Base-by-base conservation (phyloP, 2,113 vertebrate genomes). In the Proteles cristata region DNA sequence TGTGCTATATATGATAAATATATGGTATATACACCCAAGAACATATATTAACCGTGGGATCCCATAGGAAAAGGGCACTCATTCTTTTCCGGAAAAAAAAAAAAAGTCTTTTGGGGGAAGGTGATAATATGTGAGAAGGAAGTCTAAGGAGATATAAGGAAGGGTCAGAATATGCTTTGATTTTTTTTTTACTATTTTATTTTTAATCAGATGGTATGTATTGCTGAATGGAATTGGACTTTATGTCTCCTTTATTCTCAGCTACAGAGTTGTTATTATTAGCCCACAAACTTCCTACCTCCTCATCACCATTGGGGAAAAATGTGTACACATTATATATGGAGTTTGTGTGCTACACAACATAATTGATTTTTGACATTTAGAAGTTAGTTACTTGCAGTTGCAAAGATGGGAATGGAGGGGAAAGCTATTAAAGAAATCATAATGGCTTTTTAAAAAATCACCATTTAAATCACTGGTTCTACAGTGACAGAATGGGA, bases 351-450 rank as follows among this genome's bases (percentile, higher is more conserved):
- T 86, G 14, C 31, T 71, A 14, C 16, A 35, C 17, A 79, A 39
- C 26, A 90, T 61, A 66, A 82, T 76, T 96, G n/a, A 68, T 79
- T 61, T 95, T 90, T 90, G 23, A 96, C 9, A 63, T 73, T 97
- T 90, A 82, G 55, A 90, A 92, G 58, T 95, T 80, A 81, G 26
- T 79, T 88, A n/a, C 61, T 77, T 87, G 50, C 15, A 87, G 17
- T 73, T 86, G 71, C 55, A 83, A 66, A 92, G 74, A 73, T 86
- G 50, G 89, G n/a, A 71, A 35, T 71, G 17, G 50, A 93, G 66
- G 48, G 15, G 28, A 31, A 81, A 80, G 28, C 17, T 85, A 35
- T 39, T 80, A 85, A 66, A 39, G 65, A 85, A 93, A 89, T 61
- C 19, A 85, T 80, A 89, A 80, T 73, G 23, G 7, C 28, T 89